phyloP scores from a whole-genome alignment of 2,888 invertebrate genomes.

The Scaeva pyrastri region DNA sequence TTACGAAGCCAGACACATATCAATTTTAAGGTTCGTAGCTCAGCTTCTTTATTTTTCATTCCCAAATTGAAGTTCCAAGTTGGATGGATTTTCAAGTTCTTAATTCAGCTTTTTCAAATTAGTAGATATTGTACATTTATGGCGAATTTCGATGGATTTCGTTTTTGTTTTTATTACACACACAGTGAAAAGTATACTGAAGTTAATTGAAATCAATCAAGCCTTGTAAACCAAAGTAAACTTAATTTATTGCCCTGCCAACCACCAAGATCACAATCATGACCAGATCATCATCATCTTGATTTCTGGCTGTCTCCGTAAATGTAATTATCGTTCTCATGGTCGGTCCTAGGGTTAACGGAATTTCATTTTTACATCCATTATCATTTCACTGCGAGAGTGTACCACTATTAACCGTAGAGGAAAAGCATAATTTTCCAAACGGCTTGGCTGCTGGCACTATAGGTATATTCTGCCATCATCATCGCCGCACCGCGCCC shows the following conservation, averaged over 20 bases:
- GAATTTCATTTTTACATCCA: conserved; percentile 39
- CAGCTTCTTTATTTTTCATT: conserved; percentile 3
- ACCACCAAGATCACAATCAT: not conserved
- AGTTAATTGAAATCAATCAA: not conserved
- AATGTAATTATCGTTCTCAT: conserved; percentile 71
- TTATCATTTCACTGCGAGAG: conserved; percentile 21
- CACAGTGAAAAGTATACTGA: not conserved
- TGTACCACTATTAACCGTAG: conserved; percentile 4
- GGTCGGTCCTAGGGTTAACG: conserved; percentile 66
- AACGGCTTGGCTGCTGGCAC: conserved; percentile 32
- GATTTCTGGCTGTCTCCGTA: not conserved
- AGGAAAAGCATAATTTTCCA: conserved; percentile 67
- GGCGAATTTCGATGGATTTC: not conserved
- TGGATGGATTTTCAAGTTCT: not conserved
- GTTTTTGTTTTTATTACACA: no score
- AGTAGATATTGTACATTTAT: no score
- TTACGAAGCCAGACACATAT: not conserved
- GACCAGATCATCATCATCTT: conserved; percentile 24
- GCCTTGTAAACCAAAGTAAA: no score
- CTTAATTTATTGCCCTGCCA: not conserved
- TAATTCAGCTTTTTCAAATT: not conserved
- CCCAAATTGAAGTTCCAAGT: not conserved
- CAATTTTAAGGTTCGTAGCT: not conserved
- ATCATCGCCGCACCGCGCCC: not conserved
- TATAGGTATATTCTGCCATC: not conserved